These are phyloP conservation scores for Sebastes glaucus DNA, from an alignment of 2,797 vertebrate species.

Conservation along the genomic window DNA sequence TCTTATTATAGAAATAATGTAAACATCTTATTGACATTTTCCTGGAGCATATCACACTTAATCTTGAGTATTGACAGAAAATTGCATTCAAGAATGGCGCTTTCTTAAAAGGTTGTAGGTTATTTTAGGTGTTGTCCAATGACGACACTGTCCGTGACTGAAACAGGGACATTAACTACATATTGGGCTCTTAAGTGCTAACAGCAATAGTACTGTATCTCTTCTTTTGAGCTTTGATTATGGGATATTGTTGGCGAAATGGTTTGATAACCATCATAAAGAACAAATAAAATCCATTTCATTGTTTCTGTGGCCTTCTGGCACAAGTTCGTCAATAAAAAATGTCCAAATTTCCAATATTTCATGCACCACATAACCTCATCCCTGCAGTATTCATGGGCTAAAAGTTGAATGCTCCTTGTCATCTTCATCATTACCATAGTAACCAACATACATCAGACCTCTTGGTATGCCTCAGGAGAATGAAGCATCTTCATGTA, in stretches of 20 bases:
- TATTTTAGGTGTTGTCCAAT: background rate
- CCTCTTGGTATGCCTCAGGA: background rate
- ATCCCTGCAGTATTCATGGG: background rate
- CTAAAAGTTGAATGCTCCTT: slow-evolving; percentile 13
- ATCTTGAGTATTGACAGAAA: background rate
- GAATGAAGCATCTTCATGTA: slow-evolving; percentile 32
- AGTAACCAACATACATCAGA: slow-evolving; percentile 15
- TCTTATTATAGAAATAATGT: slow-evolving; percentile 32
- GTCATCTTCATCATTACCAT: slow-evolving; percentile 42
- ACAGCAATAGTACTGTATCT: background rate
- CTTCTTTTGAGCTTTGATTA: slow-evolving; percentile 1
- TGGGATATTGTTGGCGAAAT: background rate
- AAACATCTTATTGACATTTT: slow-evolving; percentile 43
- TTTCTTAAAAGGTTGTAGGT: background rate
- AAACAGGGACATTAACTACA: background rate
- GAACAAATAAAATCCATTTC: slow-evolving; percentile 1
- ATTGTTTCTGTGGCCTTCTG: slow-evolving; percentile 11
- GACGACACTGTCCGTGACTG: background rate
- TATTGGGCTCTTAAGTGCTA: slow-evolving; percentile 7
- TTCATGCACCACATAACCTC: background rate
- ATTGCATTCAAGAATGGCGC: background rate
- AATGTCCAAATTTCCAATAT: slow-evolving; percentile 11
- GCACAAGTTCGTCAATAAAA: slow-evolving; percentile 11
- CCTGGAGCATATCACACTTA: slow-evolving; percentile 16
- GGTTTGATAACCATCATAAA: slow-evolving; percentile 24